Conservation (phyloP, 2,888 invertebrate genomes). For the Eupsilia transversa region DNA sequence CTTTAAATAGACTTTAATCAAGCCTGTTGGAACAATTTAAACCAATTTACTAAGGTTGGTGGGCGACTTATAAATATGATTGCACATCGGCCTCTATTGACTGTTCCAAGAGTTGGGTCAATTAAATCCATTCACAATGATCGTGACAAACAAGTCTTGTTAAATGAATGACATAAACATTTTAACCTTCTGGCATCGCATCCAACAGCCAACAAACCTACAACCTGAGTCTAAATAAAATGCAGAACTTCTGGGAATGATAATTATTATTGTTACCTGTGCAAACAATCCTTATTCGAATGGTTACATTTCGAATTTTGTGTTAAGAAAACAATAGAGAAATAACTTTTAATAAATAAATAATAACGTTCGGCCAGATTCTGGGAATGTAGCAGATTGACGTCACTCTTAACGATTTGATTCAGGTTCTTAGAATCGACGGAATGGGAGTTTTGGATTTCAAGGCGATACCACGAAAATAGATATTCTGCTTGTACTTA, state of each 20-base stretch:
- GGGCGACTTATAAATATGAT: slow-evolving; percentile 77
- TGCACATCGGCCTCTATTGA: slow-evolving; percentile 76
- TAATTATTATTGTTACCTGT: slow-evolving; percentile 32
- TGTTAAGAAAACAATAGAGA: slow-evolving; percentile 69
- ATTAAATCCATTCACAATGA: slow-evolving; percentile 73
- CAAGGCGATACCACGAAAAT: slow-evolving; percentile 75
- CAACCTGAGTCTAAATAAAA: slow-evolving; percentile 4
- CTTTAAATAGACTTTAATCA: slow-evolving; percentile 81
- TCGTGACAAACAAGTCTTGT: slow-evolving; percentile 45
- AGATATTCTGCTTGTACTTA: slow-evolving; percentile 66
- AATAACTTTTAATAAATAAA: slow-evolving; percentile 70
- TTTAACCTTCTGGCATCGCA: slow-evolving; percentile 51
- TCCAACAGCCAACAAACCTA: slow-evolving; percentile 4
- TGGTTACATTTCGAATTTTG: slow-evolving; percentile 38
- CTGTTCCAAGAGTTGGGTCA: slow-evolving; percentile 73
- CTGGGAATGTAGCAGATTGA: slow-evolving; percentile 79
- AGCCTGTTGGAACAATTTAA: slow-evolving; percentile 83
- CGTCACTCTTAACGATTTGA: slow-evolving; percentile 79
- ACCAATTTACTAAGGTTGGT: slow-evolving; percentile 81
- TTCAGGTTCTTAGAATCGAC: slow-evolving; percentile 79
- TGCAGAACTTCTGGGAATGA: slow-evolving; percentile 22
- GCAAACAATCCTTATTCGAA: slow-evolving; percentile 17
- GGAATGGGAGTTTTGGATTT: slow-evolving; percentile 75
- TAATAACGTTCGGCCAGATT: slow-evolving; percentile 71
- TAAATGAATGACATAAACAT: slow-evolving; percentile 50